phyloP scores from a whole-genome alignment of 1,140 invertebrate genomes.

The Mya arenaria region DNA sequence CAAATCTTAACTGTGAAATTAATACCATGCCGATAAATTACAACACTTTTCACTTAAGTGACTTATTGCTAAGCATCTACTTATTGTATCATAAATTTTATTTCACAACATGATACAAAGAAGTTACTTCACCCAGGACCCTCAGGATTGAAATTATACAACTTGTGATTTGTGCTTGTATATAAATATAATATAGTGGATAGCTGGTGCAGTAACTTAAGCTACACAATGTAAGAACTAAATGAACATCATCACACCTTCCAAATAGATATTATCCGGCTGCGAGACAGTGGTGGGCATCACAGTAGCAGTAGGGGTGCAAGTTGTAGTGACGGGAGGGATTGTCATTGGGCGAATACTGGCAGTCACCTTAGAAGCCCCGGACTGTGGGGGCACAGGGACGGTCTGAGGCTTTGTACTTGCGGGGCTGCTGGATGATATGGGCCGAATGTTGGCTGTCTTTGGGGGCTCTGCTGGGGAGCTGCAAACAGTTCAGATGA shows the following conservation, averaged over 20 bases:
- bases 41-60: too few relatives aligned
- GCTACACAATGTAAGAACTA: too few relatives aligned
- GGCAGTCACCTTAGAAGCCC: conserved; percentile 83
- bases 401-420: conserved; percentile 67
- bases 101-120: too few relatives aligned
- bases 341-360: conserved; percentile 95
- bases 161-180: too few relatives aligned
- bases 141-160: too few relatives aligned
- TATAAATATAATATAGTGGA: too few relatives aligned
- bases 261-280: conserved; percentile 62
- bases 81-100: too few relatives aligned
- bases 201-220: too few relatives aligned
- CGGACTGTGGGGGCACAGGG: conserved; percentile 77
- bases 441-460: conserved; percentile 96
- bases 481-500: conserved; percentile 80
- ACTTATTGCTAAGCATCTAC: too few relatives aligned
- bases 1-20: too few relatives aligned
- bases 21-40: too few relatives aligned
- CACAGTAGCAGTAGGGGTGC: conserved; percentile 87
- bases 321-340: conserved; percentile 80
- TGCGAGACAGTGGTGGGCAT: conserved; percentile 83
- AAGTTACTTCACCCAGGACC: too few relatives aligned
- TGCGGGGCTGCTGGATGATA: conserved; percentile 84
- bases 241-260: conserved; percentile 52
- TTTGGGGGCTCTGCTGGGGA: conserved; percentile 89